Base-by-base conservation (phyloP, 2,797 vertebrate genomes). In the Hozukius guyotensis region DNA sequence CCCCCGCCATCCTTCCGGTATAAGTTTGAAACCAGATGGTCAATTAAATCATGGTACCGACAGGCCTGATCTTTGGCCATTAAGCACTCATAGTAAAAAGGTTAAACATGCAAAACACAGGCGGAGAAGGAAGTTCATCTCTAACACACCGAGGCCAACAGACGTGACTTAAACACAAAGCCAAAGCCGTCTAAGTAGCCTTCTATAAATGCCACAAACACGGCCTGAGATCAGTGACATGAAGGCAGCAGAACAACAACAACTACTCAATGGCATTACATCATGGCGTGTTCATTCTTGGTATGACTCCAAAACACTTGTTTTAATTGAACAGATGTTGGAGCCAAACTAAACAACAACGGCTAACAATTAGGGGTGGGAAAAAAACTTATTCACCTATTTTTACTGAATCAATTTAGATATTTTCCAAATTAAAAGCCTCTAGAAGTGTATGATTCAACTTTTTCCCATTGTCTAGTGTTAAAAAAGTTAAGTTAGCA, bases 121-220 rank as follows among this genome's bases (percentile, higher is more conserved):
- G 27, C 4, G 0, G 5, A 29, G 18, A 72, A 25, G 49, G 8
- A 49, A 14, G 18, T 14, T 75, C 5, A 56, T 72, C 5, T 75
- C 27, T 10, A 31, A 42, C 49, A 56, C 49, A 32, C 27, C 63
- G 22, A 34, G 8, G 49, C 27, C 62, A 22, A 77, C 8, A n/a
- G 3, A 7, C 3, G 63, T 57, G 24, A 16, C 27, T 63, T 25
- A 46, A 53, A 53, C 55, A 71, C 55, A 8, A 34, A 70, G 34
- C 36, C 27, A 38, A 75, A 69, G 38, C 10, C 8, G 5, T 49
- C 9, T 18, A 34, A 46, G 24, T 9, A 70, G 72, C 49, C 60
- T 20, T 72, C 46, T 42, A 29, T 22, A 61, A 72, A 72, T 34
- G 29, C 64, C 53, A 62, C 60, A 70, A 78, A 72, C 49, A 77